A percentile compares a stretch with the other conserved stretches of the same genome.
Conservation (phyloP, 2,113 vertebrate species). For the Solenodon paradoxus region DNA sequence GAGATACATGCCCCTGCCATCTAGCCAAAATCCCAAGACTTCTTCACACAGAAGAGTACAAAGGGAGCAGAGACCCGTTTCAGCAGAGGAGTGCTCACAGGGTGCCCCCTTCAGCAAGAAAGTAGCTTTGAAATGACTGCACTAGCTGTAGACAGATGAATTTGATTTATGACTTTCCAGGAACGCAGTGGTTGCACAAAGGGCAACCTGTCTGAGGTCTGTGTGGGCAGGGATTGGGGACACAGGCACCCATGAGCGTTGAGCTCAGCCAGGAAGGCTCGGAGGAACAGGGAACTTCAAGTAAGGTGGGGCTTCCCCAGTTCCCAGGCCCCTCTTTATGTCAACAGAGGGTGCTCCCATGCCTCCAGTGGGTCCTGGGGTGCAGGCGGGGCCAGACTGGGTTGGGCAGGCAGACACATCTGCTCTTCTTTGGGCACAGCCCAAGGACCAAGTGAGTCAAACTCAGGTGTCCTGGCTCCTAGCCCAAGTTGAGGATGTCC, state of each 20-base stretch:
- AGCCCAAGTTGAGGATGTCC: background rate
- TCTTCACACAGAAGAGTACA: background rate
- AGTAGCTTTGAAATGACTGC: background rate
- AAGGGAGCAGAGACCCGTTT: background rate
- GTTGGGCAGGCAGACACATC: background rate
- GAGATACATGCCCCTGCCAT: background rate
- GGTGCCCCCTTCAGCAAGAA: background rate
- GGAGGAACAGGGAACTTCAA: background rate
- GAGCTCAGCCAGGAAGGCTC: background rate
- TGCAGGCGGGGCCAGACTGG: background rate
- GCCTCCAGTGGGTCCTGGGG: background rate
- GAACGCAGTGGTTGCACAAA: background rate
- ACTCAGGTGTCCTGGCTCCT: conserved; percentile 33
- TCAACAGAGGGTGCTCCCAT: background rate
- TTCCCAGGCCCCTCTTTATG: background rate
- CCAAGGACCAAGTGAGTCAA: conserved; percentile 41
- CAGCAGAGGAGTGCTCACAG: no score
- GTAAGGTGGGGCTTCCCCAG: background rate
- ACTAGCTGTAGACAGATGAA: background rate
- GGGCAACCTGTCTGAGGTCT: background rate
- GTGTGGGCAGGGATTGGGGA: background rate
- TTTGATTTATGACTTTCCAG: background rate
- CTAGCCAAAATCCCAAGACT: background rate
- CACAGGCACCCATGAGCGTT: background rate
- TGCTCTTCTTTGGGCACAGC: background rate